Percentiles rank a stretch among this genome's conserved stretches.
These are phyloP conservation scores for Caenorhabditis afra DNA, from an alignment of 2,888 invertebrate species.

Conservation along the genomic window DNA sequence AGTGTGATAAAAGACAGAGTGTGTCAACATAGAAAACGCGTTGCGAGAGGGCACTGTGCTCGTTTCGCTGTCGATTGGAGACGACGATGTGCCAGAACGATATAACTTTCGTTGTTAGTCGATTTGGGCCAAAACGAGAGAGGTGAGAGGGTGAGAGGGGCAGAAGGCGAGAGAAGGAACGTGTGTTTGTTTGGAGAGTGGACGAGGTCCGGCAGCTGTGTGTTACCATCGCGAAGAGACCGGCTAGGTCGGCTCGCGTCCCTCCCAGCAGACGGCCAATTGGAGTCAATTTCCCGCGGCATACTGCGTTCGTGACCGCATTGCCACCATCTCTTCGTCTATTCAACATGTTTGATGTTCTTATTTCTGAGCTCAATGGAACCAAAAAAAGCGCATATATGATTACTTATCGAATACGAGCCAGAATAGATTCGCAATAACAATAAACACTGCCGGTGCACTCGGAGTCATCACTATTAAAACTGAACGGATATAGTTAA, in stretches of 20 bases:
- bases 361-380: too few species aligned
- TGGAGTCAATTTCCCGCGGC: neutral
- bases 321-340: neutral
- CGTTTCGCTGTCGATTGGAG: too few species aligned
- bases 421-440: too few species aligned
- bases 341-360: too few species aligned
- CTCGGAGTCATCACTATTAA: slow-evolving; percentile 21
- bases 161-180: neutral
- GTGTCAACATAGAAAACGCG: too few species aligned
- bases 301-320: neutral
- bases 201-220: slow-evolving; percentile 11
- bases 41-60: too few species aligned
- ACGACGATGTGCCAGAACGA: neutral
- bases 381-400: too few species aligned
- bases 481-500: slow-evolving; percentile 36
- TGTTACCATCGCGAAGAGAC: slow-evolving; percentile 3
- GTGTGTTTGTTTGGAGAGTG: slow-evolving; percentile 11
- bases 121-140: neutral
- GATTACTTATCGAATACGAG: too few species aligned
- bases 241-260: neutral
- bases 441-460: slow-evolving; percentile 45
- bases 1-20: too few species aligned
- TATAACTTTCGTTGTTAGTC: slow-evolving; percentile 1
- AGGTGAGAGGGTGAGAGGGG: neutral
- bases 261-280: neutral